Conservation (phyloP, 2,888 invertebrate species). For the Diogma glabrata region DNA sequence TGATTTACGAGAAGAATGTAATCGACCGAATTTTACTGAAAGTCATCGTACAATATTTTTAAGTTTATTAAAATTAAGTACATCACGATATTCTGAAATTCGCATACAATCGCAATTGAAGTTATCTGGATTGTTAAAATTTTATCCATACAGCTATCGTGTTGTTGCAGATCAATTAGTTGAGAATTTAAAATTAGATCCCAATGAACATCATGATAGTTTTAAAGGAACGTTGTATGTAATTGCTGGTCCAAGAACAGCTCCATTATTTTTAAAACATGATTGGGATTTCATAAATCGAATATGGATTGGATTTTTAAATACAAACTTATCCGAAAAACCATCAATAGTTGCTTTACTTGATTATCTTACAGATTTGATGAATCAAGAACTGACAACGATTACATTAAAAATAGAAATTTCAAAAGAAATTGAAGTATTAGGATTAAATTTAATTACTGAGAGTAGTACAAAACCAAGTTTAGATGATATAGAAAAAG, state of each 20-base stretch:
- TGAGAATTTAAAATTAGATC: conserved; percentile 48
- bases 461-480: conserved; percentile 25
- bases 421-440: conserved; percentile 39
- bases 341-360: conserved; percentile 59
- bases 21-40: conserved; percentile 39
- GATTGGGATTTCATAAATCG: conserved; percentile 61
- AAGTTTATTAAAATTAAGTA: conserved; percentile 36
- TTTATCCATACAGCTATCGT: conserved; percentile 59
- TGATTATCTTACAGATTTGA: conserved; percentile 41
- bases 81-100: conserved; percentile 29
- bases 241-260: conserved; percentile 28
- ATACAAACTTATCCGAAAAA: conserved; percentile 75
- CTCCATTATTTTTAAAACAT: conserved; percentile 34
- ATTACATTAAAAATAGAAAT: conserved; percentile 47
- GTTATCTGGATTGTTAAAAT: conserved; percentile 48
- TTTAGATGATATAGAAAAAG: conserved; percentile 30
- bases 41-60: conserved; percentile 48
- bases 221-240: conserved; percentile 72
- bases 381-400: conserved; percentile 50
- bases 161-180: conserved; percentile 49
- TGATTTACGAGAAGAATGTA: conserved; percentile 17
- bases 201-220: conserved; percentile 50
- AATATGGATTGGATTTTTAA: conserved; percentile 69
- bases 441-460: conserved; percentile 39
- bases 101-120: conserved; percentile 55